Percentiles rank a stretch among this genome's conserved stretches.
phyloP scores from a whole-genome alignment of 2,113 vertebrate genomes.

The Corythaeola cristata region DNA sequence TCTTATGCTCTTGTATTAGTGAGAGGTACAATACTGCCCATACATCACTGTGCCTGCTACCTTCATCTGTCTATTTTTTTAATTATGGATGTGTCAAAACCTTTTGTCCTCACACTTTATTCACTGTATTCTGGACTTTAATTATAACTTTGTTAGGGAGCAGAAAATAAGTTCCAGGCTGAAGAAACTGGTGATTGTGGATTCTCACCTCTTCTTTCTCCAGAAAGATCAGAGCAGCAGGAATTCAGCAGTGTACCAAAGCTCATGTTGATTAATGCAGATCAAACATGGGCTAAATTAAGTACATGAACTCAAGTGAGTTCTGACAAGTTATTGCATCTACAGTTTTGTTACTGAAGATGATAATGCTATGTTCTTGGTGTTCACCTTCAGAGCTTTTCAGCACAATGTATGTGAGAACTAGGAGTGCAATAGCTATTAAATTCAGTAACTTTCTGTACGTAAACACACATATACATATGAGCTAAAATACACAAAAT shows the following conservation, averaged over 20 bases:
- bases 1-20: background rate
- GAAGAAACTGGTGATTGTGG: background rate
- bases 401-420: background rate
- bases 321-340: background rate
- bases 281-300: background rate
- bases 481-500: background rate
- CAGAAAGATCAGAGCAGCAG: background rate
- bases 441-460: accelerated
- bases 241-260: background rate
- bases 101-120: background rate
- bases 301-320: background rate
- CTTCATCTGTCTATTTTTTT: background rate
- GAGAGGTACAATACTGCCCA: background rate
- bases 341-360: background rate
- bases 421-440: background rate
- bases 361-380: background rate
- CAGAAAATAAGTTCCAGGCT: background rate
- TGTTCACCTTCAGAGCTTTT: background rate
- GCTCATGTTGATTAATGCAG: background rate
- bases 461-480: accelerated
- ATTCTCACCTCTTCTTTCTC: background rate
- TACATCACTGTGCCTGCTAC: background rate
- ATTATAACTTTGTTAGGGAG: background rate
- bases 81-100: background rate
- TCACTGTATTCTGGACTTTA: background rate